Percentiles rank a stretch among this genome's conserved stretches.
phyloP scores from a whole-genome alignment of 2,888 invertebrate species.

The Tridacna gigas region DNA sequence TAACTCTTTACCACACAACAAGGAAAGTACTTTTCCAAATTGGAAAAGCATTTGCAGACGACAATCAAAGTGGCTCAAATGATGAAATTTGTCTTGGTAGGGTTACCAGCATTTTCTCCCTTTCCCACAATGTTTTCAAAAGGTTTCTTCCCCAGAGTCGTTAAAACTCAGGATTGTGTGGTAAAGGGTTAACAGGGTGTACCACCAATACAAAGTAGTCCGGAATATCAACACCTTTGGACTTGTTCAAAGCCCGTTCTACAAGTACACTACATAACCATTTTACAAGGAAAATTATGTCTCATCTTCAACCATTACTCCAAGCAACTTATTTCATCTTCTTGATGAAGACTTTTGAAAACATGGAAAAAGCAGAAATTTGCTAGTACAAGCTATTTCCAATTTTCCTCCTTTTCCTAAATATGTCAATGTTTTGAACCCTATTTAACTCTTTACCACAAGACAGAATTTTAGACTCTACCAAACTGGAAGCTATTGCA shows the following conservation, averaged over 20 bases:
- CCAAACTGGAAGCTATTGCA: too few relatives aligned
- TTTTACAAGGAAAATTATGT: too few relatives aligned
- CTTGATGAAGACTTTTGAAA: neutral
- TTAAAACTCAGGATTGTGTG: neutral
- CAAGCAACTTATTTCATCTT: neutral
- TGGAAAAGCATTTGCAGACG: too few relatives aligned
- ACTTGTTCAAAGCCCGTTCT: too few relatives aligned
- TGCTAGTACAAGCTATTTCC: neutral
- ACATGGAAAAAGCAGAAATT: neutral
- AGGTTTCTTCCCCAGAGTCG: neutral
- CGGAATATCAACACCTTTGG: too few relatives aligned
- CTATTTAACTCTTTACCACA: neutral
- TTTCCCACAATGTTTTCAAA: neutral
- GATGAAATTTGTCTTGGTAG: neutral
- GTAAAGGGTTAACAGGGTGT: neutral
- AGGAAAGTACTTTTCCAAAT: too few relatives aligned
- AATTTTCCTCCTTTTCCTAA: neutral
- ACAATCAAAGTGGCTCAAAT: neutral
- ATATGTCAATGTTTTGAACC: neutral
- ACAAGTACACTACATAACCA: too few relatives aligned
- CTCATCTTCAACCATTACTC: too few relatives aligned
- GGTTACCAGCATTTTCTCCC: neutral
- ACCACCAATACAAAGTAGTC: too few relatives aligned
- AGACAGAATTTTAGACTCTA: too few relatives aligned
- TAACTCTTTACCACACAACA: too few relatives aligned